Percentiles rank a stretch among this genome's conserved stretches.
Conservation (phyloP, 1,140 invertebrate species). For the Papilio polyxenes region DNA sequence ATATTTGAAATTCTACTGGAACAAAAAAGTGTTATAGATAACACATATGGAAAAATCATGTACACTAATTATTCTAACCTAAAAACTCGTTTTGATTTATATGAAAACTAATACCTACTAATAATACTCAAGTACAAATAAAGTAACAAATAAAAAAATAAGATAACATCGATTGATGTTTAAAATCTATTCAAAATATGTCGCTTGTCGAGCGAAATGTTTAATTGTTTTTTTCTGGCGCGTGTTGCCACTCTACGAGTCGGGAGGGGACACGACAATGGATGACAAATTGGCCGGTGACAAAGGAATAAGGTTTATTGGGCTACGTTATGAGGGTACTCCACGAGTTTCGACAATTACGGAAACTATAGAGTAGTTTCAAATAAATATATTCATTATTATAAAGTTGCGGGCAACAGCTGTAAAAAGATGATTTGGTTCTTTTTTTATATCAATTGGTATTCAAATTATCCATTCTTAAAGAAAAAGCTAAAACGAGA, state of each 20-base stretch:
- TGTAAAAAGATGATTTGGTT: no score
- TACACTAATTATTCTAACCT: no score
- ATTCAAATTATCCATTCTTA: no score
- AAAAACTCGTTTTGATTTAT: not conserved
- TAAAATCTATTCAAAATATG: constrained; percentile 34
- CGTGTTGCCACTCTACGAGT: constrained; percentile 68
- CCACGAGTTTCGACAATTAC: constrained; percentile 54
- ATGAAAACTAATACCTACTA: not conserved
- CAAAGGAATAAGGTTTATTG: constrained; percentile 77
- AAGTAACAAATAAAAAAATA: constrained; percentile 18
- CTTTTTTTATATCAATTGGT: no score
- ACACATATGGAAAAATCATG: no score
- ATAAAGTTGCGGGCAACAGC: no score
- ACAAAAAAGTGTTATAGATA: no score
- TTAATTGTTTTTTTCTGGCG: constrained; percentile 69
- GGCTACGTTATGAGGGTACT: constrained; percentile 74
- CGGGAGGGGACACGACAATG: constrained; percentile 55
- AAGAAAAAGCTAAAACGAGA: no score
- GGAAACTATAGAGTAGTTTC: constrained; percentile 47
- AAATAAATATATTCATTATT: no score
- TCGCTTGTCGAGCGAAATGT: constrained; percentile 52
- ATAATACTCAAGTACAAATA: not conserved
- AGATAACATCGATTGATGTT: constrained; percentile 47
- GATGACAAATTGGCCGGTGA: constrained; percentile 75
- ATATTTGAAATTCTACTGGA: no score